Conservation (phyloP, 2,888 invertebrate species). For the Melanostoma scalare region DNA sequence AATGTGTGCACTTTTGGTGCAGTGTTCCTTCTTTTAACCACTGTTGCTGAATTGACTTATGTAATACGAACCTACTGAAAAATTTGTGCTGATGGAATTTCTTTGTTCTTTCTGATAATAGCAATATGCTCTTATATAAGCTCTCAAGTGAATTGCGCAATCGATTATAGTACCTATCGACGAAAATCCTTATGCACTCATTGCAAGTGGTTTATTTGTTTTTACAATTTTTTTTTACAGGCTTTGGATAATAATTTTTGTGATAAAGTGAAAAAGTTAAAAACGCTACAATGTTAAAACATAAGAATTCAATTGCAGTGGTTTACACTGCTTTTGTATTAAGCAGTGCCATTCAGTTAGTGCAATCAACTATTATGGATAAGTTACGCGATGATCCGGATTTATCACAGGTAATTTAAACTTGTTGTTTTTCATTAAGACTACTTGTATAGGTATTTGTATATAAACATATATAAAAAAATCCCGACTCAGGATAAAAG, state of each 20-base stretch:
- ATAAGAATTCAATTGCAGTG: slow-evolving; percentile 54
- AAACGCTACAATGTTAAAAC: slow-evolving; percentile 57
- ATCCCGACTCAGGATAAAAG: slow-evolving; percentile 12
- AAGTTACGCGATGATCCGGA: slow-evolving; percentile 86
- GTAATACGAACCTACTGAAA: slow-evolving; percentile 54
- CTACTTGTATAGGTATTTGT: neutral
- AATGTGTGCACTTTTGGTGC: slow-evolving; percentile 68
- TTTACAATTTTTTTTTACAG: slow-evolving; percentile 41
- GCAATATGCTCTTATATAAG: slow-evolving; percentile 65
- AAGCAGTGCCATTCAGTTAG: slow-evolving; percentile 64
- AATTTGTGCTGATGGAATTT: slow-evolving; percentile 52
- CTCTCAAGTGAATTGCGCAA: slow-evolving; percentile 65
- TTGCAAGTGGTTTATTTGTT: slow-evolving; percentile 34
- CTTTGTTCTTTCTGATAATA: slow-evolving; percentile 49
- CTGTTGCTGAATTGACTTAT: slow-evolving; percentile 70
- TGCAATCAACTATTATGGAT: slow-evolving; percentile 84
- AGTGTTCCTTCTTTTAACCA: slow-evolving; percentile 49
- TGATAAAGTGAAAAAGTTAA: slow-evolving; percentile 44
- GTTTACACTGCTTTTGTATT: slow-evolving; percentile 58
- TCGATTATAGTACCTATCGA: slow-evolving; percentile 36
- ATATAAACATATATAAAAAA: neutral
- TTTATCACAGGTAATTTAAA: slow-evolving; percentile 85
- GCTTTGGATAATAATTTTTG: slow-evolving; percentile 43
- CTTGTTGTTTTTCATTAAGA: neutral
- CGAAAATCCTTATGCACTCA: slow-evolving; percentile 54